Evolutionary conservation across 2,797 vertebrate species (phyloP), one percentile per base, ranked within the genome.

Genomic region (Ceryle rudis): DNA sequence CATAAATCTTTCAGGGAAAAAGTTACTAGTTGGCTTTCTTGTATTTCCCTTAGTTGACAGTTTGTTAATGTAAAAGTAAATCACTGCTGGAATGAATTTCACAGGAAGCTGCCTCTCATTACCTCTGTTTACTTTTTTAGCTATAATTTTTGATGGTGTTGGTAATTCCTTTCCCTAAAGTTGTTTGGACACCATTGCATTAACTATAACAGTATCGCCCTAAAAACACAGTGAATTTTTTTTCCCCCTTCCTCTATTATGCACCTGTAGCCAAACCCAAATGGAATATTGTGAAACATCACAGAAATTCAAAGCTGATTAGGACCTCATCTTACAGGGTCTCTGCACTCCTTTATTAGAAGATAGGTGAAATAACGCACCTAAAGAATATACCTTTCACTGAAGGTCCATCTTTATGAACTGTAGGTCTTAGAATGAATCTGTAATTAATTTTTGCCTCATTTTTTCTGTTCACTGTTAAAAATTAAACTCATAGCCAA

Each of bases 41-140:
- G 12, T 55, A 33, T 90, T 93, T 91, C 62, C 33, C 26, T 39
- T 75, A 52, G 41, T 25, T 94, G 88, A 67, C 57, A 81, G 57
- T 46, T 90, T 3, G 6, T 93, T 93, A 85, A 85, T 67, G 14
- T 81, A 61, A 85, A 94, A 95, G 78, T 87, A 95, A 83, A 75
- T 94, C 61, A 44, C n/a, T 58, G 11, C 65, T 91, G 51, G 54
- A 96, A 79, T 92, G 5, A 79, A 54, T 90, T 91, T 77, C 66
- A 78, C 55, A 92, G 62, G 81, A 95, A 86, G 22, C 64, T 93
- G 72, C 52, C 57, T 91, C 37, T 94, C 74, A 75, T 86, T 94
- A 64, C 21, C 16, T 86, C 73, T 91, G 33, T 93, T 97, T 96
- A 80, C 46, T 29, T 91, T 66, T 64, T 83, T 81, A 89, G 55